A percentile compares a stretch with the other conserved stretches of the same genome.
phyloP scores from a whole-genome alignment of 2,797 vertebrate species.

The Sciurus carolinensis region DNA sequence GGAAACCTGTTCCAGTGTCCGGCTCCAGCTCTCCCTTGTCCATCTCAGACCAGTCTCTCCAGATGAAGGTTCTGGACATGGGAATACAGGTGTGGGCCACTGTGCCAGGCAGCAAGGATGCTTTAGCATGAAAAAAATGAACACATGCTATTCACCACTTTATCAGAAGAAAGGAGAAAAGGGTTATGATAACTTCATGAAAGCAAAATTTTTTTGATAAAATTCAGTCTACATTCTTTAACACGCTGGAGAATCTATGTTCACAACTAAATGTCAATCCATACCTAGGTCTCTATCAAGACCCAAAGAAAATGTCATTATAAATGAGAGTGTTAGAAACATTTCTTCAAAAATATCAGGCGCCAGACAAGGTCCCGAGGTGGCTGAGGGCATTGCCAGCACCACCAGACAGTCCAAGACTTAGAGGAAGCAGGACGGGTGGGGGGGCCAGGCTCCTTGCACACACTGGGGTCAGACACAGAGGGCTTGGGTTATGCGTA shows the following conservation, averaged over 20 bases:
- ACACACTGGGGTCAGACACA: neutral
- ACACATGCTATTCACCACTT: neutral
- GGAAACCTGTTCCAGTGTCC: neutral
- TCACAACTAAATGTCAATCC: neutral
- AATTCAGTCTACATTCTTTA: neutral
- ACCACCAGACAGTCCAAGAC: neutral
- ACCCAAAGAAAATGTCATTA: neutral
- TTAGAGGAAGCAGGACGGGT: neutral
- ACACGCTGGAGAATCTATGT: neutral
- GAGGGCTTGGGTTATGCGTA: neutral
- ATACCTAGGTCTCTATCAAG: neutral
- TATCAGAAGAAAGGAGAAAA: neutral
- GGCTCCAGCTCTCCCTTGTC: neutral
- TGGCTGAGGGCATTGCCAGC: accelerated
- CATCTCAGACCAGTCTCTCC: neutral
- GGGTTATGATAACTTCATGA: neutral
- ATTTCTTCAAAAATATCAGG: neutral
- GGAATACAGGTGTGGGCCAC: too few species aligned
- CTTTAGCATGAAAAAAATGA: neutral
- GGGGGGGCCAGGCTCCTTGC: neutral
- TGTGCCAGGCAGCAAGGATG: neutral
- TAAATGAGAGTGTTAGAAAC: neutral
- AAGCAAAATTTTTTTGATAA: neutral
- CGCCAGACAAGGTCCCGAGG: neutral
- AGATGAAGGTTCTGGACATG: neutral